A percentile compares a stretch with the other conserved stretches of the same genome.
These are phyloP conservation scores for Sabatieria punctata DNA, from an alignment of 2,888 invertebrate genomes.

Conservation along the genomic window DNA sequence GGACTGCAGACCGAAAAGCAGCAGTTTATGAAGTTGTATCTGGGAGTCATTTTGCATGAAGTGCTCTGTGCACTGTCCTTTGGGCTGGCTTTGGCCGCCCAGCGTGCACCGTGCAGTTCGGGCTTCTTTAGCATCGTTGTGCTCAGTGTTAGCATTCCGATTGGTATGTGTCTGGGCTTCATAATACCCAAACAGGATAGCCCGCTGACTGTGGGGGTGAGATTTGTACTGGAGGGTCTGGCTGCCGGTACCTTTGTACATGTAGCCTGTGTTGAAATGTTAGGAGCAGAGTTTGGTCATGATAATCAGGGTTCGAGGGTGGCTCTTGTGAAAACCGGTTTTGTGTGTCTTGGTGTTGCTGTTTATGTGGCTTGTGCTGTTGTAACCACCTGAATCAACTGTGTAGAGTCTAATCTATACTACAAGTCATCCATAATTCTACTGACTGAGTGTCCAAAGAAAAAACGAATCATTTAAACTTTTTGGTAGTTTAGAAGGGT, in stretches of 20 bases:
- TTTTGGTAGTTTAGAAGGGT: no score
- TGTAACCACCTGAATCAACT: no score
- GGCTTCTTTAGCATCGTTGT: conserved; percentile 17
- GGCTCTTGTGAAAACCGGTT: no score
- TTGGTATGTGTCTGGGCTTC: conserved; percentile 20
- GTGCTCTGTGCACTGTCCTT: conserved; percentile 23
- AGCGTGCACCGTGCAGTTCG: conserved; percentile 14
- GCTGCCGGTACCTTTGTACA: conserved; percentile 27
- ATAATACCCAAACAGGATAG: neutral
- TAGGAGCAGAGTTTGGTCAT: conserved; percentile 17
- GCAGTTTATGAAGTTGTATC: neutral
- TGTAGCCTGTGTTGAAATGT: conserved; percentile 25
- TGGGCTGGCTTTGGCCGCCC: conserved; percentile 22
- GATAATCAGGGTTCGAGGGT: no score
- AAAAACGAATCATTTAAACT: no score
- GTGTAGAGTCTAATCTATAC: no score
- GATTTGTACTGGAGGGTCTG: conserved; percentile 22
- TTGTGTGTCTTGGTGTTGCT: no score
- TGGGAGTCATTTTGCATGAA: conserved; percentile 7
- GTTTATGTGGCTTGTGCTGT: no score
- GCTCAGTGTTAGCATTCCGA: conserved; percentile 20
- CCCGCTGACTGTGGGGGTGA: neutral
- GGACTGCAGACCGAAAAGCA: conserved; percentile 34
- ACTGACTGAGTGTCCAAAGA: no score
- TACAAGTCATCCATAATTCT: no score